These are phyloP conservation scores for Yoshiicerus persimilis DNA, from an alignment of 1,140 invertebrate species.

Conservation along the genomic window DNA sequence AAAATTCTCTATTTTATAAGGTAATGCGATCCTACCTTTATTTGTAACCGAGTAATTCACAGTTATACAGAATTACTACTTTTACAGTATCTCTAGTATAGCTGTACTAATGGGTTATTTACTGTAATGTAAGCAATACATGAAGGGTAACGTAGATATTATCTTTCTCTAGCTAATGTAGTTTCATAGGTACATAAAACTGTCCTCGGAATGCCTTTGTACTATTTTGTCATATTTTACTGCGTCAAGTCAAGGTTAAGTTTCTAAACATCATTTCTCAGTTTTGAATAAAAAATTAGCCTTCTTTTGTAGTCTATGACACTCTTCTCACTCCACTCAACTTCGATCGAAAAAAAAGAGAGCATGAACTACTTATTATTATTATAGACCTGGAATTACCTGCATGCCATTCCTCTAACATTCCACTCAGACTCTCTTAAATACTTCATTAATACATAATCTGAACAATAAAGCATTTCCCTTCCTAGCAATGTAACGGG, in stretches of 20 bases:
- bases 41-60: too few species aligned
- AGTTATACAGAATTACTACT: too few species aligned
- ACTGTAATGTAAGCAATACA: neutral
- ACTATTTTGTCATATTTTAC: neutral
- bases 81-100: neutral
- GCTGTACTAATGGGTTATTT: neutral
- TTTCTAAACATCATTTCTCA: neutral
- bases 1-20: neutral
- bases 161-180: neutral
- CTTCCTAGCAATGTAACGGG: neutral
- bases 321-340: neutral
- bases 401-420: neutral
- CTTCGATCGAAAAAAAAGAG: neutral
- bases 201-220: neutral
- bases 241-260: neutral
- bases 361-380: neutral
- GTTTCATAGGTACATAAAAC: neutral
- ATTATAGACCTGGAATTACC: neutral
- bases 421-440: neutral
- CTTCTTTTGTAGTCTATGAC: too few species aligned
- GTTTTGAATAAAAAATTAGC: too few species aligned
- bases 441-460: neutral
- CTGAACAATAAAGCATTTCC: neutral
- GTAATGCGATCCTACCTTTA: neutral
- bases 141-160: neutral